These are phyloP conservation scores for Muschampia plurimacula DNA, from an alignment of 2,888 invertebrate species.

Conservation along the genomic window DNA sequence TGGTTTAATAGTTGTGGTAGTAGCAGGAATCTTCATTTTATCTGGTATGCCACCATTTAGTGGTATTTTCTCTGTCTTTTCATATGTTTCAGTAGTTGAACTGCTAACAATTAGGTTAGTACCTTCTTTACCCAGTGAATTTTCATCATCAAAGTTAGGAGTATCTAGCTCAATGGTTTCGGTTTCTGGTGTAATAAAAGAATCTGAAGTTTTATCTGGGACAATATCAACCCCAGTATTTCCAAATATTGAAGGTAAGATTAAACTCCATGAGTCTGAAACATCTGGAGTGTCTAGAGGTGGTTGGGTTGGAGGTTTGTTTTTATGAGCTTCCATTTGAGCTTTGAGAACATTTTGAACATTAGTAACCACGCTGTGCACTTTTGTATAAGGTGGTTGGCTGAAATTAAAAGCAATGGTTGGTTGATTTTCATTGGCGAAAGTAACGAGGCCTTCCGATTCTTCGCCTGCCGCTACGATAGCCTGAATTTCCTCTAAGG, in stretches of 20 bases:
- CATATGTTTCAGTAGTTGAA: conserved; percentile 47
- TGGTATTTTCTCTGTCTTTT: conserved; percentile 41
- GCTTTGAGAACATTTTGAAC: conserved; percentile 94
- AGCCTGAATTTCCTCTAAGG: conserved; percentile 93
- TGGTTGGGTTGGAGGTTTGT: conserved; percentile 70
- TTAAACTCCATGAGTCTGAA: conserved; percentile 92
- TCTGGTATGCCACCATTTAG: neutral
- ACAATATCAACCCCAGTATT: conserved; percentile 88
- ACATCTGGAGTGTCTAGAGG: conserved; percentile 90
- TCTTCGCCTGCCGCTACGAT: conserved; percentile 94
- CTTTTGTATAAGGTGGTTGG: conserved; percentile 87
- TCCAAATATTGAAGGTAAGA: conserved; percentile 92
- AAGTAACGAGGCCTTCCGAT: conserved; percentile 84
- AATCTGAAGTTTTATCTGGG: conserved; percentile 77
- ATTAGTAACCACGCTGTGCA: conserved; percentile 92
- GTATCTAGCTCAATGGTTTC: conserved; percentile 69
- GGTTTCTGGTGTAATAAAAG: conserved; percentile 74
- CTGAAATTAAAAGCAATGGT: conserved; percentile 78
- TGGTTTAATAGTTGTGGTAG: conserved; percentile 43
- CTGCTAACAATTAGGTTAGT: conserved; percentile 55
- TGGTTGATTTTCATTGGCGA: conserved; percentile 79
- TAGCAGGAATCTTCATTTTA: conserved; percentile 35
- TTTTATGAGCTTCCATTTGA: conserved; percentile 89
- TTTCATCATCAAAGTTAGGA: conserved; percentile 56
- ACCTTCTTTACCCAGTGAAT: conserved; percentile 67